Percentiles rank a stretch among this genome's conserved stretches.
Evolutionary conservation across 2,113 vertebrate genomes (phyloP).

Genomic region (Clarias macrocephalus): DNA sequence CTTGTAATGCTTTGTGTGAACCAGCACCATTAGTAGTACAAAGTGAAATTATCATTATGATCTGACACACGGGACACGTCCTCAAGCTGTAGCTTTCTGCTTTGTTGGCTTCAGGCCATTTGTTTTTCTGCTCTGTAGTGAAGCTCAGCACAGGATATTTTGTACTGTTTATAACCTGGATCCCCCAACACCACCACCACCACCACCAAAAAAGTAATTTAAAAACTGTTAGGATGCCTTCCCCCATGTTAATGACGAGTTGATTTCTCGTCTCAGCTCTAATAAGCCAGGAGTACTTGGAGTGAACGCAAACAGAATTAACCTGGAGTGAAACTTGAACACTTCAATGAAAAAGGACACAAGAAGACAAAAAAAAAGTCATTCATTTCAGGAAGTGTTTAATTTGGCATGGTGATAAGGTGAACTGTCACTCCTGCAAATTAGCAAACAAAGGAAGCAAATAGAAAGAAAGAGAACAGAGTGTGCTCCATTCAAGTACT

Average conservation of each 20-base stretch:
- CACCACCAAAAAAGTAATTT: neutral
- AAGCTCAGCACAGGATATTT: neutral
- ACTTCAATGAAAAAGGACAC: neutral
- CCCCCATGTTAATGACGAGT: neutral
- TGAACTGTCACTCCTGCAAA: neutral
- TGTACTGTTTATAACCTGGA: neutral
- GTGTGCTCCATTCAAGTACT: neutral
- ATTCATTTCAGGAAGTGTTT: neutral
- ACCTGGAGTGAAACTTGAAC: neutral
- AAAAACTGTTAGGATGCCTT: neutral
- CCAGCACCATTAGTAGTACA: constrained; percentile 24
- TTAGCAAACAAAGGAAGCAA: neutral
- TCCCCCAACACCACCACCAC: too few species aligned
- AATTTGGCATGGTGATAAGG: neutral
- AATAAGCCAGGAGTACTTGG: neutral
- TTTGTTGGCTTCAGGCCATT: constrained; percentile 7
- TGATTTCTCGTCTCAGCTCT: neutral
- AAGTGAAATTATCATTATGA: neutral
- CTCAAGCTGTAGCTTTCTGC: constrained; percentile 12
- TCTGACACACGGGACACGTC: neutral
- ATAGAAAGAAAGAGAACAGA: neutral
- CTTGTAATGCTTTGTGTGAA: neutral
- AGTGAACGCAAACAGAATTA: neutral
- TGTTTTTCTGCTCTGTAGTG: neutral
- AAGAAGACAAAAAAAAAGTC: neutral